phyloP scores from a whole-genome alignment of 1,140 invertebrate species.

The Manduca sexta region DNA sequence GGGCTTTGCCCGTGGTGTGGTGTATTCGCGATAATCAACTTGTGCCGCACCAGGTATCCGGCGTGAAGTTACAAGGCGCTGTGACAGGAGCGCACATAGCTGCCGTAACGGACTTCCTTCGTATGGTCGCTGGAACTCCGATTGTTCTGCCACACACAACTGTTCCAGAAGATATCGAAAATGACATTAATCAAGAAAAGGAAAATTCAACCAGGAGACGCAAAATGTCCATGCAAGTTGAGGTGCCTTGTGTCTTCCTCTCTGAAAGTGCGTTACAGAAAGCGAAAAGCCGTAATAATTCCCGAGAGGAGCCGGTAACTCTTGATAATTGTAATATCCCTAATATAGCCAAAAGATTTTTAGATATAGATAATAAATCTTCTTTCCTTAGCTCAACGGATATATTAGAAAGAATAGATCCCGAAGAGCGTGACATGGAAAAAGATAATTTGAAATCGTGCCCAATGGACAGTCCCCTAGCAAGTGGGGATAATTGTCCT shows the following conservation, averaged over 20 bases:
- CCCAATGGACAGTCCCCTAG: constrained; percentile 13
- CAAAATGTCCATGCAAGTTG: constrained; percentile 70
- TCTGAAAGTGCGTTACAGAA: constrained; percentile 63
- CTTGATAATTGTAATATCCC: constrained; percentile 41
- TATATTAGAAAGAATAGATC: constrained; percentile 34
- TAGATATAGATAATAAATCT: constrained; percentile 35
- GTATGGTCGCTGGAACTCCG: constrained; percentile 74
- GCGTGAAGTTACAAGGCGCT: constrained; percentile 76
- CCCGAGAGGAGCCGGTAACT: constrained; percentile 56
- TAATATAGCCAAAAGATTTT: constrained; percentile 31
- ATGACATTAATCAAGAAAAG: constrained; percentile 62
- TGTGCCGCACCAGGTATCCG: constrained; percentile 76
- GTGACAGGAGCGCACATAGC: constrained; percentile 77
- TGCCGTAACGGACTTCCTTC: constrained; percentile 76
- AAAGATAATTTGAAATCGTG: constrained; percentile 32
- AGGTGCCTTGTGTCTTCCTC: constrained; percentile 70
- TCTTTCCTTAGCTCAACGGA: constrained; percentile 30
- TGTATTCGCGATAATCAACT: constrained; percentile 78
- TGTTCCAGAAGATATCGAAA: constrained; percentile 54
- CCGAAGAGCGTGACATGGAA: constrained; percentile 16
- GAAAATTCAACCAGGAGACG: constrained; percentile 53
- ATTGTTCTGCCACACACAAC: constrained; percentile 72
- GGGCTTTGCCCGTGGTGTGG: constrained; percentile 76
- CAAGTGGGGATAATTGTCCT: constrained; percentile 30
- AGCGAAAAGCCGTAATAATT: constrained; percentile 61